Evolutionary conservation across 2,113 vertebrate species (phyloP).

Genomic region (Sciurus niger): DNA sequence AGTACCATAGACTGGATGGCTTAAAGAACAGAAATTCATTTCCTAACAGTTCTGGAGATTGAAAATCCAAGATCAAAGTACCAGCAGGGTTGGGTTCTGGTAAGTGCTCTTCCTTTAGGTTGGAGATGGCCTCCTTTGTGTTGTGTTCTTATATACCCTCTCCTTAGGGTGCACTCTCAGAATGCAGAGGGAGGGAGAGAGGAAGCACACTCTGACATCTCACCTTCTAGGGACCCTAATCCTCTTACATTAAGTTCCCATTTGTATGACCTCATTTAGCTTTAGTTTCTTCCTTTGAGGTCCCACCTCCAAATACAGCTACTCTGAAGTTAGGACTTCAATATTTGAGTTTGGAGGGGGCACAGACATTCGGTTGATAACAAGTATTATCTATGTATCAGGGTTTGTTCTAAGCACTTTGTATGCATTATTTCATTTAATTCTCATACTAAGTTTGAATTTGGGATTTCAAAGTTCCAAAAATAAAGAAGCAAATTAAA

Average conservation of each 20-base stretch:
- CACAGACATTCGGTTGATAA: not conserved
- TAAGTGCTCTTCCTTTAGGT: not conserved
- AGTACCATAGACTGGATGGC: not conserved
- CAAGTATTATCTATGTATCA: not conserved
- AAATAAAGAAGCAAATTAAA: slow-evolving; percentile 54
- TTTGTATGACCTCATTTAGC: not conserved
- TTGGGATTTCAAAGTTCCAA: not conserved
- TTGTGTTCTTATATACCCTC: not conserved
- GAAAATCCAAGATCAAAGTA: not conserved
- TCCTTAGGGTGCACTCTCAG: not conserved
- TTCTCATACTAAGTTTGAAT: not conserved
- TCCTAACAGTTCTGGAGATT: not conserved
- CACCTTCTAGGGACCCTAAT: not conserved
- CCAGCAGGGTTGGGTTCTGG: not conserved
- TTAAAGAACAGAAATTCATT: not conserved
- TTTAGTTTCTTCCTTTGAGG: not conserved
- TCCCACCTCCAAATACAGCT: not conserved
- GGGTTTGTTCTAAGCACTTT: slow-evolving; percentile 36
- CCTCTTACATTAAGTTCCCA: not conserved
- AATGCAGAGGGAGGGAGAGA: not conserved
- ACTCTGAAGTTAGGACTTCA: not conserved
- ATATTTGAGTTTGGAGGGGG: not conserved
- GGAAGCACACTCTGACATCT: not conserved
- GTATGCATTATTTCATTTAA: not conserved
- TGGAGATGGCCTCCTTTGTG: not conserved